These are phyloP conservation scores for Microctenopoma stevenorrisi DNA, from an alignment of 2,797 vertebrate species.

Conservation along the genomic window DNA sequence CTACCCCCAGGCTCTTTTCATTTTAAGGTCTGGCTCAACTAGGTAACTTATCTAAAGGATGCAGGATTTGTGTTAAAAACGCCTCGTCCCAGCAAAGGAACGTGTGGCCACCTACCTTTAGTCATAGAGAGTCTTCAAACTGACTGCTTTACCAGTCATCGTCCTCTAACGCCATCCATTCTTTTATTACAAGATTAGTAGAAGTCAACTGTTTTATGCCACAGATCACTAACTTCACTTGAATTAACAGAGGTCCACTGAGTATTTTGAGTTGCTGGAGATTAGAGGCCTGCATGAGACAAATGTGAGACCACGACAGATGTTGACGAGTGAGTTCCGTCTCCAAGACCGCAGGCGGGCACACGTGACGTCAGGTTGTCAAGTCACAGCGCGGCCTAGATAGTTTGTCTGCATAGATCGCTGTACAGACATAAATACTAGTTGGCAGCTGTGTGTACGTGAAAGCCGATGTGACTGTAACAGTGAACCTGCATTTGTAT, in stretches of 20 bases:
- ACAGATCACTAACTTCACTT: constrained; percentile 25
- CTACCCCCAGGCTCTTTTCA: too few relatives aligned
- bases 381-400: constrained; percentile 9
- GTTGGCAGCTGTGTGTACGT: constrained; percentile 8
- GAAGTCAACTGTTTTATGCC: constrained; percentile 8
- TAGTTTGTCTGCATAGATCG: constrained; percentile 12
- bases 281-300: constrained; percentile 17
- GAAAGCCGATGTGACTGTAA: constrained; percentile 7
- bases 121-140: background rate
- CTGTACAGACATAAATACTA: background rate
- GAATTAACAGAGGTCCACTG: constrained; percentile 24
- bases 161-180: constrained; percentile 20
- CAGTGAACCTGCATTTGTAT: background rate
- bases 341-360: constrained; percentile 6
- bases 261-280: constrained; percentile 5
- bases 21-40: background rate
- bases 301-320: constrained; percentile 19
- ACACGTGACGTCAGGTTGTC: constrained; percentile 3
- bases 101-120: too few relatives aligned
- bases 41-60: constrained; percentile 1
- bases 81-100: too few relatives aligned
- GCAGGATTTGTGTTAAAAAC: background rate
- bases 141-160: constrained; percentile 6
- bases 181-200: constrained; percentile 38
- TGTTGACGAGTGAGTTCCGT: constrained; percentile 10